Conservation (phyloP, 2,797 vertebrate genomes). For the Paratrypauchen microcephalus region DNA sequence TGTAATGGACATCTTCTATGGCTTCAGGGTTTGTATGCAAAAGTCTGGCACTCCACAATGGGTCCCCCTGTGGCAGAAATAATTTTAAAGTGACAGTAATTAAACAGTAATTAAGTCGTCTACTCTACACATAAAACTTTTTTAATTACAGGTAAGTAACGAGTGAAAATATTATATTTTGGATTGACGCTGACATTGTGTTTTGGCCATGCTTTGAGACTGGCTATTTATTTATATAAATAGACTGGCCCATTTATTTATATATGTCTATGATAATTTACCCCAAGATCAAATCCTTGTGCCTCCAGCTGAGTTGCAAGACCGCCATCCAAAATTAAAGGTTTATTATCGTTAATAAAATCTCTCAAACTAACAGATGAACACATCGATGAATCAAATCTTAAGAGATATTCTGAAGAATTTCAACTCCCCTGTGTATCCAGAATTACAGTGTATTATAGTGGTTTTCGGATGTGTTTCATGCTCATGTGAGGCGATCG, state of each 20-base stretch:
- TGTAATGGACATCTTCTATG: constrained; percentile 77
- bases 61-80: constrained; percentile 72
- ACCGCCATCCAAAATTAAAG: constrained; percentile 80
- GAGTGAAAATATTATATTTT: background rate
- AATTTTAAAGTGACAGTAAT: background rate
- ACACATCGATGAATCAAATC: constrained; percentile 31
- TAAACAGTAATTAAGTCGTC: background rate
- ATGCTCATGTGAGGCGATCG: background rate
- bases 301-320: constrained; percentile 81
- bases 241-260: too few relatives aligned
- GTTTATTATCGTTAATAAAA: constrained; percentile 30
- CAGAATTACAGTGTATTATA: background rate
- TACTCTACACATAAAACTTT: background rate
- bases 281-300: constrained; percentile 74
- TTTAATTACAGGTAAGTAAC: background rate
- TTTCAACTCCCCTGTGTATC: background rate
- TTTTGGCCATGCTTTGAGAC: background rate
- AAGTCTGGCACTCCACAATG: constrained; percentile 82
- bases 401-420: background rate
- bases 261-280: constrained; percentile 20
- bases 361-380: constrained; percentile 25
- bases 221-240: too few relatives aligned
- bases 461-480: background rate
- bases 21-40: constrained; percentile 78
- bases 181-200: background rate